A percentile compares a stretch with the other conserved stretches of the same genome.
Evolutionary conservation across 2,113 vertebrate genomes (phyloP).

Genomic region (Rynchops niger): DNA sequence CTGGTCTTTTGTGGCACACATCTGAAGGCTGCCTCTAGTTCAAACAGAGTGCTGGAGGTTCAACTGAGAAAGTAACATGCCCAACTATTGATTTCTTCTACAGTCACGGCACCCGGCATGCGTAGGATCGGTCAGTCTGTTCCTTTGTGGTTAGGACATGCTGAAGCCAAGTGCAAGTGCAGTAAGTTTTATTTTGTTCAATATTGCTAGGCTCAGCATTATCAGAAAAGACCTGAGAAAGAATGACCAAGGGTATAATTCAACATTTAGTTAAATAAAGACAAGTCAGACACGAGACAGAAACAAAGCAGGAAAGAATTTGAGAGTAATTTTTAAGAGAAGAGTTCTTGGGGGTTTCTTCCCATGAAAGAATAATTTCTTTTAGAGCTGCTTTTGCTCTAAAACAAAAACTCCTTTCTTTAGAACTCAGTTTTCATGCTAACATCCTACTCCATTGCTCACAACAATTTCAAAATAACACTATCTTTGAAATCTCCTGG

Average conservation of each 20-base stretch:
- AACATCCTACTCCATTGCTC: background rate
- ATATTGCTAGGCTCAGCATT: background rate
- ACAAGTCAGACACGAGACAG: background rate
- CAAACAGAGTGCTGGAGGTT: background rate
- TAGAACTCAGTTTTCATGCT: background rate
- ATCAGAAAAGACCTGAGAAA: background rate
- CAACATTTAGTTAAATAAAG: background rate
- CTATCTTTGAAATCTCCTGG: background rate
- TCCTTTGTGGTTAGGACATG: background rate
- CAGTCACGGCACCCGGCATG: fast-evolving
- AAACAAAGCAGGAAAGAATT: background rate
- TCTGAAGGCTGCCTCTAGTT: too few relatives aligned
- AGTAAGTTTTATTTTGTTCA: background rate
- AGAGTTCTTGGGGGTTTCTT: background rate
- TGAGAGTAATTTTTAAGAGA: background rate
- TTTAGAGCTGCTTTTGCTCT: background rate
- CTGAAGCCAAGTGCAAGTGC: background rate
- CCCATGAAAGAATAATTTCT: background rate
- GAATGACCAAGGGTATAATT: background rate
- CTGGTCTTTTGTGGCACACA: background rate
- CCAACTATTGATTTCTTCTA: background rate
- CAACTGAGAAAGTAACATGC: background rate
- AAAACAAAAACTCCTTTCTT: background rate
- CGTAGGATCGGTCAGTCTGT: background rate
- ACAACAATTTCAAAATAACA: background rate